phyloP scores from a whole-genome alignment of 92 coral and sea anemone genomes.

The Porites cylindrica region DNA sequence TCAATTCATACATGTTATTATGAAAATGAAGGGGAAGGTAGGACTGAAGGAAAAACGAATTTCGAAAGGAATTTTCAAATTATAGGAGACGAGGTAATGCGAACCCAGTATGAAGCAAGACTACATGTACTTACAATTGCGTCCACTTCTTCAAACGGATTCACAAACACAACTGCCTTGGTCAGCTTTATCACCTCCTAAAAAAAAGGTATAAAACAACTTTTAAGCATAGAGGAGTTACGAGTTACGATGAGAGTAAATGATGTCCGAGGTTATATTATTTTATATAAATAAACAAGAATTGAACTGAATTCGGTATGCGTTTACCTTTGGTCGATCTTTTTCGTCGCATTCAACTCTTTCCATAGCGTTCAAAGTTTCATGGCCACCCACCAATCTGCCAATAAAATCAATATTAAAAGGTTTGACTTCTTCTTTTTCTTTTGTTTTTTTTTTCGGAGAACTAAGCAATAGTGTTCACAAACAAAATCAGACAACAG shows the following conservation, averaged over 20 bases:
- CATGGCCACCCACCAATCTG: slow-evolving; percentile 97
- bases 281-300: too few species aligned
- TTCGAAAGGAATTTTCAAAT: not conserved
- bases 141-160: slow-evolving; percentile 97
- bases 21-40: too few species aligned
- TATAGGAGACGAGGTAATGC: too few species aligned
- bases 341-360: slow-evolving; percentile 91
- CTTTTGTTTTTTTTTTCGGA: too few species aligned
- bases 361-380: slow-evolving; percentile 91
- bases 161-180: slow-evolving; percentile 82
- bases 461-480: too few species aligned
- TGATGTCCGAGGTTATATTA: too few species aligned
- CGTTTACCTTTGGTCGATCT: slow-evolving; percentile 93
- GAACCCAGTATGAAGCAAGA: not conserved
- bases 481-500: too few species aligned
- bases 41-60: not conserved
- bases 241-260: too few species aligned
- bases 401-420: not conserved
- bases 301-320: too few species aligned
- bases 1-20: too few species aligned
- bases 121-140: slow-evolving; percentile 70
- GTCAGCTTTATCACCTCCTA: slow-evolving; percentile 89
- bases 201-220: not conserved
- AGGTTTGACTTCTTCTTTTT: not conserved
- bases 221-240: too few species aligned